Base-by-base conservation (phyloP, 2,888 invertebrate species). In the Colletes collaris region DNA sequence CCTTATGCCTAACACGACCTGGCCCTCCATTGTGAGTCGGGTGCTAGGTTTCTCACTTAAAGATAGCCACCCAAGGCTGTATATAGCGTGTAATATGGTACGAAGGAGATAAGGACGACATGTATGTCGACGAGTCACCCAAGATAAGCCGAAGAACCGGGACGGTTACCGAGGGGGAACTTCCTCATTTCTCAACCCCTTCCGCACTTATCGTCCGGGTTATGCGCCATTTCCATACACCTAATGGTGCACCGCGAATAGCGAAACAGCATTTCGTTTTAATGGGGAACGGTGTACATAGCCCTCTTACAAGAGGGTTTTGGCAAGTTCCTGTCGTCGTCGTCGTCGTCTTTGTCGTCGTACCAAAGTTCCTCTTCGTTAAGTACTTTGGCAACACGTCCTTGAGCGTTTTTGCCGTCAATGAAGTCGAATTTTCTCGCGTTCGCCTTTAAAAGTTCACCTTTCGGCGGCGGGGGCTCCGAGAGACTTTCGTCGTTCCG, bases 121-220 rank as follows among this genome's bases (percentile, higher is more conserved):
- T 85, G 87, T 87, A 86, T 86, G 87, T 87, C 84, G 85, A 83
- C 82, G 85, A 85, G 85, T 86, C 80, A 72, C 74, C 78, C 85
- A 81, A 88, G 87, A 88, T 87, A 87, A 88, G 85, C 82, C 86
- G 72, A 85, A 82, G 86, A 84, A 87, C 82, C 81, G 82, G 84
- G 76, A 85, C 87, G 73, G 85, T 86, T 84, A 86, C 83, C 84
- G 80, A 77, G 84, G 79, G 81, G 80, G 77, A 83, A 86, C 86
- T 87, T 85, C 87, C 87, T 87, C 87, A 81, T 87, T 86, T 86
- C 86, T 87, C 87, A 87, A 82, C 84, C 84, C 86, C 86, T 87
- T 87, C 79, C 82, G 84, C 84, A 87, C 86, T 87, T 87, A 87
- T 87, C 87, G 85, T 86, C 85, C 80, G 77, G 86, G 86, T 86